Evolutionary conservation across 2,113 vertebrate species (phyloP).

Genomic region (Mesitornis unicolor): DNA sequence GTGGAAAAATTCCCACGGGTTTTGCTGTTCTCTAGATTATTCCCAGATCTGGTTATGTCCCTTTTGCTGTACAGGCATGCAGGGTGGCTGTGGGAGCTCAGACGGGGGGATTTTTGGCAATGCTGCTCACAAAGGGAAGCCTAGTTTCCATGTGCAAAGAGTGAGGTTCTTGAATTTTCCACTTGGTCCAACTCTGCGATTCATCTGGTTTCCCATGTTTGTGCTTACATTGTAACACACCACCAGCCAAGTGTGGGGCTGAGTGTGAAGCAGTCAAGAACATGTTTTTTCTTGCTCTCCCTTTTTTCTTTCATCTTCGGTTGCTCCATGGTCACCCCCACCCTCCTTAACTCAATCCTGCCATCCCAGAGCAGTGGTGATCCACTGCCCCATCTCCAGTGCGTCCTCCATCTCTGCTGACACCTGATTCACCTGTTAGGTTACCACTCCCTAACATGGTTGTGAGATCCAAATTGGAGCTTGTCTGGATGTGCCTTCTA

Average conservation of each 20-base stretch:
- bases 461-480: neutral
- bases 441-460: neutral
- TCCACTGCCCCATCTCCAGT: neutral
- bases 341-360: neutral
- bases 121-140: neutral
- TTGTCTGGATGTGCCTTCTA: neutral
- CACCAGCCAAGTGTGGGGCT: neutral
- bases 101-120: neutral
- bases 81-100: neutral
- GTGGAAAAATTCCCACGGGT: neutral
- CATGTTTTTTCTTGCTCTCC: neutral
- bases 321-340: neutral
- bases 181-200: neutral
- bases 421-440: neutral
- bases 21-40: neutral
- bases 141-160: neutral
- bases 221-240: accelerated
- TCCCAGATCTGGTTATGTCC: neutral
- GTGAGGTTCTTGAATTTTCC: neutral
- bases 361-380: accelerated
- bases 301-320: neutral
- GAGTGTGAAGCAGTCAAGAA: accelerated
- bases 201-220: neutral
- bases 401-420: neutral
- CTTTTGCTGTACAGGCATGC: neutral